Percentiles rank a stretch among this genome's conserved stretches.
These are phyloP conservation scores for Eueides isabella DNA, from an alignment of 1,140 invertebrate genomes.

Conservation along the genomic window DNA sequence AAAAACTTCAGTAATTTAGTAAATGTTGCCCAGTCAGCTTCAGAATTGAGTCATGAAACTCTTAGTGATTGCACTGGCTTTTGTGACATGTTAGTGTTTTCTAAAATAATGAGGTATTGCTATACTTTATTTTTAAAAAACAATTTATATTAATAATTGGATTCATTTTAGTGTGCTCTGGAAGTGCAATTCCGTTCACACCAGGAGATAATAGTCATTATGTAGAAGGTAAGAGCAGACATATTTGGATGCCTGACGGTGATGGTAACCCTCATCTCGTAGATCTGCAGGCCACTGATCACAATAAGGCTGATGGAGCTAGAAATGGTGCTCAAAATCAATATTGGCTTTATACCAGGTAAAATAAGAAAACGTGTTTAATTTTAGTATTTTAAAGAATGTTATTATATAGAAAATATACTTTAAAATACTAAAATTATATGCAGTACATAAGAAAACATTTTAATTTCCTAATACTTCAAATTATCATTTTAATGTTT, in stretches of 20 bases:
- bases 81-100: too few species aligned
- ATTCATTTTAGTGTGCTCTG: conserved; percentile 51
- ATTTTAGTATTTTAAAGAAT: neutral
- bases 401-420: too few species aligned
- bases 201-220: conserved; percentile 60
- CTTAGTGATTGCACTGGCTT: neutral
- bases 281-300: conserved; percentile 47
- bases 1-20: too few species aligned
- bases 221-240: conserved; percentile 56
- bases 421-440: too few species aligned
- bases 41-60: neutral
- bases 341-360: conserved; percentile 67
- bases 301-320: conserved; percentile 23
- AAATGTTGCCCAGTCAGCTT: too few species aligned
- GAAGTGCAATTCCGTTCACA: conserved; percentile 40
- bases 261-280: conserved; percentile 51
- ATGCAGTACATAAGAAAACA: too few species aligned
- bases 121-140: too few species aligned
- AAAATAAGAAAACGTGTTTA: conserved; percentile 18
- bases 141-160: too few species aligned
- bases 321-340: conserved; percentile 56
- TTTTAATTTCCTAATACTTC: too few species aligned
- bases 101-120: too few species aligned
- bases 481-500: too few species aligned
- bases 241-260: conserved; percentile 57